Conservation (phyloP, 92 coral and sea anemone genomes). For the Bergia puertoricense region DNA sequence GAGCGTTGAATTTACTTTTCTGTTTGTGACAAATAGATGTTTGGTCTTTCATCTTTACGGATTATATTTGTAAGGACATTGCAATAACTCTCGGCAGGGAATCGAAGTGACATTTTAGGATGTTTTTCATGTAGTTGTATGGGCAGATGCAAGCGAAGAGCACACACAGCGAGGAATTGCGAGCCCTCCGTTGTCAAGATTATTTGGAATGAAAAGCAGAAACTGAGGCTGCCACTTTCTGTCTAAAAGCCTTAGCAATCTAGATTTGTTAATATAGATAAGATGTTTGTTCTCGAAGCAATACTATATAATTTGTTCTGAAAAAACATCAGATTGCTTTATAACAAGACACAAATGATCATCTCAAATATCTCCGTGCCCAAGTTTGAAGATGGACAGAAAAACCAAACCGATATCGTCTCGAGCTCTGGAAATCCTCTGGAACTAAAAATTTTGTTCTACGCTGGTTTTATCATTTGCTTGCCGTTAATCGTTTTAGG, state of each 20-base stretch:
- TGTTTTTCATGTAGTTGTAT: background rate
- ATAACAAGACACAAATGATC: background rate
- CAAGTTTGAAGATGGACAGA: background rate
- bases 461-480: constrained; percentile 67
- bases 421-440: constrained; percentile 52
- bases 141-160: background rate
- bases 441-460: constrained; percentile 70
- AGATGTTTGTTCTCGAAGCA: background rate
- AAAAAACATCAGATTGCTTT: background rate
- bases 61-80: background rate
- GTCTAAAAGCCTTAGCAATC: background rate
- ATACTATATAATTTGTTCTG: background rate
- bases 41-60: background rate
- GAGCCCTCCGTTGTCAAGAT: background rate
- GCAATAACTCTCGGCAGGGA: background rate
- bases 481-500: constrained; percentile 77
- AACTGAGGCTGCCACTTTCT: background rate
- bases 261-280: background rate
- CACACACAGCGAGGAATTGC: too few relatives aligned
- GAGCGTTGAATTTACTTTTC: background rate
- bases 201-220: background rate
- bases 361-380: background rate
- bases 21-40: background rate
- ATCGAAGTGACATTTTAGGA: background rate
- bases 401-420: background rate